A percentile compares a stretch with the other conserved stretches of the same genome.
Evolutionary conservation across 2,888 invertebrate species (phyloP).

Genomic region (Zaprionus bogoriensis): DNA sequence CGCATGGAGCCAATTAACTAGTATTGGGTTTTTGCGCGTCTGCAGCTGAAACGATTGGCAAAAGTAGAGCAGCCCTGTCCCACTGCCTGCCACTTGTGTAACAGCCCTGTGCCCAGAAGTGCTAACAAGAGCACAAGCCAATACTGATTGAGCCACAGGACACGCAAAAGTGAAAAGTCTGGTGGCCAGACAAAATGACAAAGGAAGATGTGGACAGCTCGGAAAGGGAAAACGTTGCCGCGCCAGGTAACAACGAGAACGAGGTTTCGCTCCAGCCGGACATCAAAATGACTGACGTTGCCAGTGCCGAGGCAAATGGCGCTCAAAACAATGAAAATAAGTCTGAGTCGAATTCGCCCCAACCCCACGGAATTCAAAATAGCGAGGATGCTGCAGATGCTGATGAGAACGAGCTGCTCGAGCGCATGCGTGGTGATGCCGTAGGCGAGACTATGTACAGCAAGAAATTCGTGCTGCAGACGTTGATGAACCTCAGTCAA

Average conservation of each 20-base stretch:
- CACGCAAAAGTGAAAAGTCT: background rate
- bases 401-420: constrained; percentile 68
- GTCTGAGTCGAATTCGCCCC: constrained; percentile 44
- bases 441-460: constrained; percentile 92
- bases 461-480: constrained; percentile 88
- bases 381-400: constrained; percentile 54
- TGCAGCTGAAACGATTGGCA: background rate
- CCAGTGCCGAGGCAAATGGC: constrained; percentile 21
- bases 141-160: constrained; percentile 2
- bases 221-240: constrained; percentile 27
- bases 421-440: constrained; percentile 87
- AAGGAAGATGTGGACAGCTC: constrained; percentile 51
- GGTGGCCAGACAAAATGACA: constrained; percentile 47
- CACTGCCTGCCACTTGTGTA: background rate
- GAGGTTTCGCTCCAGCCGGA: constrained; percentile 10
- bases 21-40: background rate
- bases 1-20: background rate
- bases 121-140: constrained; percentile 1
- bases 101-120: background rate
- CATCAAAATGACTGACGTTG: constrained; percentile 23
- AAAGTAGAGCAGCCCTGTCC: background rate
- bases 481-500: constrained; percentile 85
- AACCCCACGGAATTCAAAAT: constrained; percentile 38
- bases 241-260: constrained; percentile 24
- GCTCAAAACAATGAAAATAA: constrained; percentile 28